phyloP scores from a whole-genome alignment of 2,888 invertebrate genomes.

The Mesoligia furuncula region DNA sequence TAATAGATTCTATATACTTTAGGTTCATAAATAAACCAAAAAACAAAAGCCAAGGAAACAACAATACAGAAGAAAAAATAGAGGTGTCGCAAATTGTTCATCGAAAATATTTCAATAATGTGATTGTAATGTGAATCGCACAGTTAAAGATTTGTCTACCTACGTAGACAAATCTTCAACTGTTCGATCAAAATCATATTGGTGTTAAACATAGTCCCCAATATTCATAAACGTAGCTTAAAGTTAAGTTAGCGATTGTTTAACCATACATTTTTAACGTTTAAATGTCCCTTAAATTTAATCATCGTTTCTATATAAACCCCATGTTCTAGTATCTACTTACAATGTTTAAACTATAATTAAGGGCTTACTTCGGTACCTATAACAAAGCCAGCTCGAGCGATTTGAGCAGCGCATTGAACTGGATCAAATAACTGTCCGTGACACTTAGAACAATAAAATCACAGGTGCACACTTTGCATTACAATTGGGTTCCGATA shows the following conservation, averaged over 20 bases:
- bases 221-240: neutral
- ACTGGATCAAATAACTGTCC: slow-evolving; percentile 80
- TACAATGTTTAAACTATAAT: slow-evolving; percentile 8
- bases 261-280: neutral
- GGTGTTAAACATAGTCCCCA: neutral
- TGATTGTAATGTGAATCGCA: neutral
- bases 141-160: no score
- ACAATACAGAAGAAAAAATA: neutral
- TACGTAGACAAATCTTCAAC: neutral
- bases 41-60: no score
- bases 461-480: slow-evolving; percentile 71
- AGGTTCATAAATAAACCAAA: no score
- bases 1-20: neutral
- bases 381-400: slow-evolving; percentile 42
- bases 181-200: neutral
- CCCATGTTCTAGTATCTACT: neutral
- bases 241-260: neutral
- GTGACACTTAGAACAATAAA: slow-evolving; percentile 81
- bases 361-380: slow-evolving; percentile 35
- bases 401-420: slow-evolving; percentile 57
- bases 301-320: neutral
- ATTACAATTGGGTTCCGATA: slow-evolving; percentile 52
- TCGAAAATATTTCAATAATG: neutral
- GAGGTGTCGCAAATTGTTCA: neutral
- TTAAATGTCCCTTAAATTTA: neutral